Base-by-base conservation (phyloP, 2,888 invertebrate genomes). In the Chrysotoxum bicinctum region DNA sequence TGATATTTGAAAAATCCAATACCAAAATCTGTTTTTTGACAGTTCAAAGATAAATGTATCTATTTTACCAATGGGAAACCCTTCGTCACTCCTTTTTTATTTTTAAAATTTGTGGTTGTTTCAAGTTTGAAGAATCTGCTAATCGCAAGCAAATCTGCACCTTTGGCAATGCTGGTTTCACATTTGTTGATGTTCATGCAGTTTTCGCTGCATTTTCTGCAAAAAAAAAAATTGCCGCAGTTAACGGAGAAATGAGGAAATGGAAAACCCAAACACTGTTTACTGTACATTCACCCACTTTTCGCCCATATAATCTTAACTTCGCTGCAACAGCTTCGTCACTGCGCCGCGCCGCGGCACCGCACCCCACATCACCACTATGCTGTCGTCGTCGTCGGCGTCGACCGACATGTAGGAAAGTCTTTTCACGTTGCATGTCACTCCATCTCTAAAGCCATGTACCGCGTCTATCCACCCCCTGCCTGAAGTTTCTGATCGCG, bases 211-310 rank as follows among this genome's bases (percentile, higher is more conserved):
- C 58, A 73, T 70, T 84, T 75, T 84, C 75, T 72, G 70, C 83
- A 69, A 48, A 69, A 37, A n/a, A 69, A 48, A 69, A 37, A n/a
- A 68, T 75, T 78, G 50, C 70, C 43, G 68, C 76, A 69, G 45
- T 69, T 81, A 77, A 73, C 76, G 81, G 78, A 90, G 89, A 90
- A 90, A 90, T 90, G 90, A 90, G 90, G 90, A 90, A 90, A 90
- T 89, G 89, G 77, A 78, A 88, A 88, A 88, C 88, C 89, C 88
- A 89, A 90, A 91, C 89, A 90, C 80, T 85, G 85, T 73, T 91
- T 90, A 91, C 91, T 91, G 91, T 91, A 91, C 90, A 91, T 91
- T 91, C 91, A 91, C 91, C 91, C 91, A 91, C 91, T 91, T 91
- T 91, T 90, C 89, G 80, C 73, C 48, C 60, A 70, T 62, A 50